A percentile compares a stretch with the other conserved stretches of the same genome.
These are phyloP conservation scores for Lycophotia porphyrea DNA, from an alignment of 2,888 invertebrate genomes.

Conservation along the genomic window DNA sequence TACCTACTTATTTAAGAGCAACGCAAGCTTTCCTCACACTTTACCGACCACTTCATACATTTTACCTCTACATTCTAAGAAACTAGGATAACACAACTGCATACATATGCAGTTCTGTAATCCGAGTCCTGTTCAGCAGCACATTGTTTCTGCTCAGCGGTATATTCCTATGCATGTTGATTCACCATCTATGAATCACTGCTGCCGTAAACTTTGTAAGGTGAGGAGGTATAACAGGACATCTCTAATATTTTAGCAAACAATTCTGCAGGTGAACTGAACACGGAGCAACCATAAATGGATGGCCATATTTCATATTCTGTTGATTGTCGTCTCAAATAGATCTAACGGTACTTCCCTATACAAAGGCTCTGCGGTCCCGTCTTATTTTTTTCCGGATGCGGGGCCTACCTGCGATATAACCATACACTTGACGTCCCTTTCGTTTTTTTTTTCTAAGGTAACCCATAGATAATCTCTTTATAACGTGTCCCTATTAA, in stretches of 20 bases:
- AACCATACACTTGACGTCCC: conserved; percentile 84
- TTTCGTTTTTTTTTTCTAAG: conserved; percentile 75
- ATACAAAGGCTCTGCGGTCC: conserved; percentile 80
- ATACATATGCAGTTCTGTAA: conserved; percentile 59
- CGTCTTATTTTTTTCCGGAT: conserved; percentile 71
- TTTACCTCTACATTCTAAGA: conserved; percentile 53
- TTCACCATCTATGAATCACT: conserved; percentile 66
- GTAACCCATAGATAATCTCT: conserved; percentile 79
- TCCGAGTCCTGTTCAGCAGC: conserved; percentile 51
- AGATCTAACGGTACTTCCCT: conserved; percentile 82
- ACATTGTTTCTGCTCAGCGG: conserved; percentile 63
- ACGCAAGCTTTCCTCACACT: conserved; percentile 35
- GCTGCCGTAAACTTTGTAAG: conserved; percentile 45
- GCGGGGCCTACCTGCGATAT: conserved; percentile 82
- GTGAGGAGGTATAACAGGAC: conserved; percentile 51
- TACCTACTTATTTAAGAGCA: conserved; percentile 32
- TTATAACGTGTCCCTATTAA: conserved; percentile 71
- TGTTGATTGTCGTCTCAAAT: conserved; percentile 76
- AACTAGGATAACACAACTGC: conserved; percentile 53
- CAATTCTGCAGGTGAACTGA: conserved; percentile 69
- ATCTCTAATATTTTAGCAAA: conserved; percentile 56
- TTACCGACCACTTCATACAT: conserved; percentile 23
- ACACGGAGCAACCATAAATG: conserved; percentile 62
- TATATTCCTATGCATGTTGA: conserved; percentile 63
- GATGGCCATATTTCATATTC: conserved; percentile 78